Evolutionary conservation across 2,797 vertebrate genomes (phyloP), one percentile per base, ranked within the genome.

Genomic region (Pipistrellus pipistrellus): DNA sequence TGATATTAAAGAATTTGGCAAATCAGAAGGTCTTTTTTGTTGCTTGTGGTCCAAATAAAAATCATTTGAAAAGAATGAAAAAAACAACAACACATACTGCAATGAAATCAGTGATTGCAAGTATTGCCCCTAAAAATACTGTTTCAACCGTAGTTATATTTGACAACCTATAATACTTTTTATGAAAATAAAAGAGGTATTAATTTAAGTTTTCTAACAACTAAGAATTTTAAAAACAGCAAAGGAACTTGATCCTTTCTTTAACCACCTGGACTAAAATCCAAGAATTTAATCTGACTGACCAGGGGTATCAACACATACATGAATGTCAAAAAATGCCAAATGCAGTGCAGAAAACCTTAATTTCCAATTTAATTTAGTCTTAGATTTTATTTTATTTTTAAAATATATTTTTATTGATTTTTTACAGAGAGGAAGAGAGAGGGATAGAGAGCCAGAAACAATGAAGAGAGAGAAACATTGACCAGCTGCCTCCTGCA

Each of bases 291-390:
- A 82, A 62, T 95, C 78, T 23, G n/a, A 93, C 32, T 81, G 35
- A 44, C 85, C 44, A 82, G 77, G 48, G 72, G 72, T 90, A 75
- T 91, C 81, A 91, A 94, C 87, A 93, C 69, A 87, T n/a, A 69
- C 25, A 13, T 11, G 35, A 91, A 32, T 66, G 27, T 93, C 62
- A 82, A 59, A 82, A 81, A 94, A 96, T 41, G 81, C 72, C 81
- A 87, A 55, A 46, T 25, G 41, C 8, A 38, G 38, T 59, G 11
- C 51, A 82, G n/a, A 73, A 82, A 82, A 82, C 76, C 76, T 41
- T 38, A 4, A 66, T 84, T 57, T 92, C 81, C 44, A 68, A n/a
- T 91, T 87, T 76, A 81, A 86, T 91, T 89, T 59, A 46, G 64
- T 64, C 48, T 85, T 92, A 82, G 30, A 94, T 82, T 91, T 91